Base-by-base conservation (phyloP, 2,888 invertebrate genomes). In the Nemurella pictetii region DNA sequence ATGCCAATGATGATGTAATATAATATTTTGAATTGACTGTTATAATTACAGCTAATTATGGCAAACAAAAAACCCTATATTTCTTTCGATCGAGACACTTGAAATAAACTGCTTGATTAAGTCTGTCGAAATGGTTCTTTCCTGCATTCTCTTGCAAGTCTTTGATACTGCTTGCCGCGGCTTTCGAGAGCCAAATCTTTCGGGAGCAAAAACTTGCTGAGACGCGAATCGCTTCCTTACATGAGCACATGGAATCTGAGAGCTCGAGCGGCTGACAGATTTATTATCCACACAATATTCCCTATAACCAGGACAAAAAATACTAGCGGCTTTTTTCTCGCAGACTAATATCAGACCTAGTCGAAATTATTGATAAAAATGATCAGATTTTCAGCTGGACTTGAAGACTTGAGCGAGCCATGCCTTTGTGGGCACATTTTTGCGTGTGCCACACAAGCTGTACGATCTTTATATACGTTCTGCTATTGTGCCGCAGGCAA, bases 231-330 rank as follows among this genome's bases (percentile, higher is more conserved):
- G 80, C 27, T 80, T 80, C 80, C 80, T 30, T 80, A 30, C 80
- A 30, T 78, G 36, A 80, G 35, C 80, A 80, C 32, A 26, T 25
- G 80, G 80, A 80, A 80, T 80, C 80, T 80, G 36, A 35, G 35
- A 32, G 55, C 55, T 26, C 84, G 73, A 84, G 74, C 72, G 36
- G 73, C 82, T 85, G 85, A 85, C 85, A 85, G 85, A 85, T 85
- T 85, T 85, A 85, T 85, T 85, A 85, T 85, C 83, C 36, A 83
- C 83, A 82, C 82, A 85, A 83, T 81, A 84, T 84, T 75, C 75
- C 81, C 82, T 75, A 35, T 84, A 82, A 84, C 81, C 30, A 75
- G 55, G 84, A 74, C 27, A 78, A 29, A 27, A 78, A 78, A 30
- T 7, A 15, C 9, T 55, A 55, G 55, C 55, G 9, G 20, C 55